phyloP scores from a whole-genome alignment of 2,888 invertebrate genomes.

The Drosophila austrosaltans region DNA sequence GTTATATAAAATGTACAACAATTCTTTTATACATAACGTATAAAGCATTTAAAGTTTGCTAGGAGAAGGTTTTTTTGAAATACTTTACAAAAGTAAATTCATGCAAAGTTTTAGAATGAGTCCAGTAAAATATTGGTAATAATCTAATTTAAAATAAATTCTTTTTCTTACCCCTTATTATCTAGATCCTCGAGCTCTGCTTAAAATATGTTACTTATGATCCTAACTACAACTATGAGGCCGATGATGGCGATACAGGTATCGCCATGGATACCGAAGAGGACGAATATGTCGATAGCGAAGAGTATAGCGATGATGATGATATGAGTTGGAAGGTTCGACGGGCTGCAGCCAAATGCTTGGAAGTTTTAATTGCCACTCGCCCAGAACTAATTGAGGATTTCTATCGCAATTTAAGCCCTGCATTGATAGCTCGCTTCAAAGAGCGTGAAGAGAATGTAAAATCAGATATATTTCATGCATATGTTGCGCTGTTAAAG shows the following conservation, averaged over 20 bases:
- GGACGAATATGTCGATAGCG: conserved; percentile 91
- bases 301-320: conserved; percentile 99
- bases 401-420: conserved; percentile 94
- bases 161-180: conserved; percentile 12
- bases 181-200: conserved; percentile 92
- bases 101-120: no score
- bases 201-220: conserved; percentile 97
- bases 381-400: conserved; percentile 95
- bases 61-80: no score
- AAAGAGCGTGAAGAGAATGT: conserved; percentile 99
- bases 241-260: conserved; percentile 89
- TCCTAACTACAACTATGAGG: conserved; percentile 99
- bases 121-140: no score
- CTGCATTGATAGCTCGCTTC: conserved; percentile 95
- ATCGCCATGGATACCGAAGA: conserved; percentile 89
- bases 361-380: conserved; percentile 97
- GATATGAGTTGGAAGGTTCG: conserved; percentile 99
- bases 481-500: conserved; percentile 95
- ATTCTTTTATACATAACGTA: no score
- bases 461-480: conserved; percentile 98
- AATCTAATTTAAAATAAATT: no score
- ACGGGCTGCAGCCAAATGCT: conserved; percentile 97
- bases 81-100: no score
- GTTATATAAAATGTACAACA: no score
- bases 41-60: no score